phyloP scores from a whole-genome alignment of 1,140 invertebrate species.

The Rhagoletis zephyria region DNA sequence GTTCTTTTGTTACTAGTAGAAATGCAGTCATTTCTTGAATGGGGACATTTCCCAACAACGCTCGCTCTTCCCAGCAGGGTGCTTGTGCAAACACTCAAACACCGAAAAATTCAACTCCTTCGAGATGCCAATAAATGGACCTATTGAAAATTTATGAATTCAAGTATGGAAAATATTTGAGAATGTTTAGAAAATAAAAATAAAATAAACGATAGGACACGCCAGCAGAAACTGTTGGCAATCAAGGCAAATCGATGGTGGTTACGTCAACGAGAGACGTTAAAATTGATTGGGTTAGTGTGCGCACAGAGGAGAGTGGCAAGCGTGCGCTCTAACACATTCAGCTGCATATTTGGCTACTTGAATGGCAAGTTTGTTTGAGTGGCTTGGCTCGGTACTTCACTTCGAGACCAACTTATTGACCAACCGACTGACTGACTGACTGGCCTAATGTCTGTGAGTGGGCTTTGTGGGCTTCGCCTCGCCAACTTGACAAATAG shows the following conservation, averaged over 20 bases:
- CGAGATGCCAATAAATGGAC: conserved; percentile 47
- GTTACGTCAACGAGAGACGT: not conserved
- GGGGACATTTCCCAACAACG: too few species aligned
- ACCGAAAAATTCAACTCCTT: not conserved
- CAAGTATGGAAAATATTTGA: conserved; percentile 33
- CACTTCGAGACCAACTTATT: not conserved
- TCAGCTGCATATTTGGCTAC: not conserved
- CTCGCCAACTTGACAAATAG: conserved; percentile 12
- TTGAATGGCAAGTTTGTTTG: not conserved
- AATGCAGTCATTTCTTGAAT: too few species aligned
- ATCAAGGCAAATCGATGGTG: not conserved
- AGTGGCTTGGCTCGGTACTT: not conserved
- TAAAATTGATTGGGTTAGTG: conserved; percentile 18
- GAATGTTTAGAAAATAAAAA: not conserved
- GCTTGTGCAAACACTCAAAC: not conserved
- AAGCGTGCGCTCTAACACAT: not conserved
- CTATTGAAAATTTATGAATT: conserved; percentile 47
- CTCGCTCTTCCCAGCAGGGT: not conserved
- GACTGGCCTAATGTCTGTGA: not conserved
- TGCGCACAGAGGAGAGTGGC: not conserved
- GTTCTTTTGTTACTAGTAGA: too few species aligned
- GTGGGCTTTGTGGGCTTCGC: not conserved
- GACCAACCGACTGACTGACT: not conserved
- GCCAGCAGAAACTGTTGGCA: not conserved
- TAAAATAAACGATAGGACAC: not conserved